Evolutionary conservation across 2,797 vertebrate species (phyloP), one percentile per base, ranked within the genome.

Genomic region (Cichlasoma orientale): DNA sequence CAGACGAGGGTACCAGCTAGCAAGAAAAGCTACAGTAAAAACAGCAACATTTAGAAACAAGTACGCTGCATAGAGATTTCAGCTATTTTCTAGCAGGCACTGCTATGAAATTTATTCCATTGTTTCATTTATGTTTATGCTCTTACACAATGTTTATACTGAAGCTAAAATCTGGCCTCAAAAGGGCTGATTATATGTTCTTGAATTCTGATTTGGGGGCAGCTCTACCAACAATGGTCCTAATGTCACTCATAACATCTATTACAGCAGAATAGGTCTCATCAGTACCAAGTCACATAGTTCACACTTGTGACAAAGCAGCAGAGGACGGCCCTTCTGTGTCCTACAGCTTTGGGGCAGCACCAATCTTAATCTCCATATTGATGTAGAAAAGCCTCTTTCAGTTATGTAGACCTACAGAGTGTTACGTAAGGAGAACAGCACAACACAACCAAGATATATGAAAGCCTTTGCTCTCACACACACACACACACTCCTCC

Each of bases 361-460:
- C 57, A 79, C 74, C 72, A 82, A 47, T 77, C 75, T 74, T 81
- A 82, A 90, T 82, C 82, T 87, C 75, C 56, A 77, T 63, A 87
- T 58, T 84, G 77, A 85, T 81, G 61, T 16, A 74, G 56, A 80
- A 79, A 86, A 86, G 73, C 44, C 74, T 72, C 66, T 63, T 70
- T 74, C 36, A 44, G 76, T 72, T 59, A 84, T 52, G 63, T 47
- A 82, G 77, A 77, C 50, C 80, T 70, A 74, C 52, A 53, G 8
- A 55, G 29, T n/a, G 54, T 74, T 79, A 80, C 57, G 71, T 19
- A 77, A 75, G 19, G 23, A 50, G 21, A 72, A 50, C 4, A 74
- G 77, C 66, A 56, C 58, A 71, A 3, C 44, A 79, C 36, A 59
- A 74, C 14, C 18, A 58, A 8, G 3, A 72, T 33, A 57, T 71